phyloP scores from a whole-genome alignment of 2,113 vertebrate species.

The Nipponia nippon region DNA sequence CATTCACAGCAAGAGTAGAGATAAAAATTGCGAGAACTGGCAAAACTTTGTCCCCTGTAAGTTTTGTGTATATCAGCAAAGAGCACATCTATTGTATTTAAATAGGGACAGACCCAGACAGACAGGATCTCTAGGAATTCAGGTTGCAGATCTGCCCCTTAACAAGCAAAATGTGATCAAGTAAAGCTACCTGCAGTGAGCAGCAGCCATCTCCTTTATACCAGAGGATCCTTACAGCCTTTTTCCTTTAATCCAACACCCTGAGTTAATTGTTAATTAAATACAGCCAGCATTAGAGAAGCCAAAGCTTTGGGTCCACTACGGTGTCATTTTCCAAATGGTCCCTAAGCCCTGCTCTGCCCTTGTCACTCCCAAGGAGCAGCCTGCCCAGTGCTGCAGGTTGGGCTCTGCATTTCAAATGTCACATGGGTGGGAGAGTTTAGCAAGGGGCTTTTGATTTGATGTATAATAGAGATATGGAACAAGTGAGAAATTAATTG shows the following conservation, averaged over 20 bases:
- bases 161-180: neutral
- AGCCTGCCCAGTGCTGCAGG: neutral
- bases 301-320: slow-evolving; percentile 2
- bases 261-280: slow-evolving; percentile 18
- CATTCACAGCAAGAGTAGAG: neutral
- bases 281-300: slow-evolving; percentile 37
- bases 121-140: neutral
- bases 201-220: neutral
- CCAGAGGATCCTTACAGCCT: neutral
- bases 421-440: neutral
- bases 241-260: neutral
- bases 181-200: neutral
- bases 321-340: accelerated
- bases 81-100: neutral
- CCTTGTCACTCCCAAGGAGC: neutral
- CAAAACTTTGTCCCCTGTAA: neutral
- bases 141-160: neutral
- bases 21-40: neutral
- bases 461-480: neutral
- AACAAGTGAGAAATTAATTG: neutral
- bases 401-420: neutral
- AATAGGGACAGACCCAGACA: neutral
- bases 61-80: neutral
- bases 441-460: neutral
- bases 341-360: neutral